Evolutionary conservation across 2,797 vertebrate species (phyloP).

Genomic region (Dryobates pubescens): DNA sequence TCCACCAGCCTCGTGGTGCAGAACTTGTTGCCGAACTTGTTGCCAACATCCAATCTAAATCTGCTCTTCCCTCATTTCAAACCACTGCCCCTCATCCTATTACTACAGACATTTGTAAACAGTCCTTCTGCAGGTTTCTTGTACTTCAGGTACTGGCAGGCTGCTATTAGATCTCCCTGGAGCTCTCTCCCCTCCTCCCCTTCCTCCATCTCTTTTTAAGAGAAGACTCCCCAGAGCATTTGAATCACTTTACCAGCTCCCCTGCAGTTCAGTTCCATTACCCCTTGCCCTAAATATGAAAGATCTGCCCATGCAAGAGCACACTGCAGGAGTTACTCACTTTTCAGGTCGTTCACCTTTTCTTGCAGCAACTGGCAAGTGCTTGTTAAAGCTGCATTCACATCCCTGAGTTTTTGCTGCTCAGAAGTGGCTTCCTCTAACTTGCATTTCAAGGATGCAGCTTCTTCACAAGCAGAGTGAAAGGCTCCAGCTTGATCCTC

Average conservation of each 20-base stretch:
- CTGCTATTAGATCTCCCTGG: too few relatives aligned
- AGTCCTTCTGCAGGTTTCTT: too few relatives aligned
- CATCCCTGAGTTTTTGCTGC: constrained; percentile 50
- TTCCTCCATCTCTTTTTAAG: too few relatives aligned
- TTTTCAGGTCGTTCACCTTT: constrained; percentile 57
- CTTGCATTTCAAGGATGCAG: constrained; percentile 22
- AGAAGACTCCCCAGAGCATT: not conserved
- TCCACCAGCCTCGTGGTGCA: too few relatives aligned
- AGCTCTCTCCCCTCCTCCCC: too few relatives aligned
- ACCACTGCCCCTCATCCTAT: too few relatives aligned
- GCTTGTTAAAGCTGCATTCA: constrained; percentile 35
- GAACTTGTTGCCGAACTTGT: too few relatives aligned
- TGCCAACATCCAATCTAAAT: too few relatives aligned
- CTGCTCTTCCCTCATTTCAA: too few relatives aligned
- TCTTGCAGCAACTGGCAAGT: constrained; percentile 49
- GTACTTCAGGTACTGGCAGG: too few relatives aligned
- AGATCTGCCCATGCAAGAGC: not conserved
- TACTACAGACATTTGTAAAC: too few relatives aligned
- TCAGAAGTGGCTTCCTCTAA: constrained; percentile 72
- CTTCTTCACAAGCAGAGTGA: constrained; percentile 28
- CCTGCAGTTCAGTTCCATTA: not conserved
- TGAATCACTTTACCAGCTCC: not conserved
- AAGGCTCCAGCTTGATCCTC: constrained; percentile 40
- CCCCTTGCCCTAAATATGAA: not conserved
- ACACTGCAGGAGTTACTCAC: constrained; percentile 70